Base-by-base conservation (phyloP, 2,888 invertebrate species). In the Metellina segmentata region DNA sequence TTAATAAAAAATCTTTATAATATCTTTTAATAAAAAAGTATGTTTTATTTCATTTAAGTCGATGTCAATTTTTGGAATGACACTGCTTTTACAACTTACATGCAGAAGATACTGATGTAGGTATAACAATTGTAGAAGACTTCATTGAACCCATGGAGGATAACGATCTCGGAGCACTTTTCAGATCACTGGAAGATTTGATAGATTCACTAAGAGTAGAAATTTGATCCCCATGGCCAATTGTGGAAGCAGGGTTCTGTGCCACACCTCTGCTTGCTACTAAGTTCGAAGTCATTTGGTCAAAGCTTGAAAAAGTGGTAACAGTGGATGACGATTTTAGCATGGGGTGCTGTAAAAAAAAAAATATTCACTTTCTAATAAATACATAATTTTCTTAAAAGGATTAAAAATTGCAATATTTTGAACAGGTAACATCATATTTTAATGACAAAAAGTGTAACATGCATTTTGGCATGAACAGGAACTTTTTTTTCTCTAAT, bases 251-350 rank as follows among this genome's bases (percentile, higher is more conserved):
- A 20, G 82, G 77, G 34, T 81, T 48, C 13, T 78, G 77, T n/a
- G 91, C 69, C 7, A 70, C 52, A 19, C 61, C 83, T 72, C 61
- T 81, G 53, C 82, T 91, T 19, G 91, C 70, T n/a, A 87, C 13
- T 49, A 91, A 52, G 53, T 91, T 91, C 49, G 91, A 78, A 49
- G 78, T 69, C 61, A 91, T 11, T 51, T 87, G 91, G 20, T 91
- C 91, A 82, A 87, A 83, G 69, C 61, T 91, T 82, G 91, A 88
- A 78, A 91, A 91, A 51, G 91, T 91, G 19, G 90, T 90, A 48
- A 86, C 86, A 49, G 87, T 87, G 19, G 91, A 78, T 74, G 91
- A 81, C 19, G 89, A 78, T 83, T 91, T 91, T n/a, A 83, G 48
- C 82, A 83, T 72, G 49, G 71, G 34, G 53, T 91, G 91, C 85